Evolutionary conservation across 2,888 invertebrate genomes (phyloP), one percentile per base, ranked within the genome.

Genomic region (Drosophila diplacantha): DNA sequence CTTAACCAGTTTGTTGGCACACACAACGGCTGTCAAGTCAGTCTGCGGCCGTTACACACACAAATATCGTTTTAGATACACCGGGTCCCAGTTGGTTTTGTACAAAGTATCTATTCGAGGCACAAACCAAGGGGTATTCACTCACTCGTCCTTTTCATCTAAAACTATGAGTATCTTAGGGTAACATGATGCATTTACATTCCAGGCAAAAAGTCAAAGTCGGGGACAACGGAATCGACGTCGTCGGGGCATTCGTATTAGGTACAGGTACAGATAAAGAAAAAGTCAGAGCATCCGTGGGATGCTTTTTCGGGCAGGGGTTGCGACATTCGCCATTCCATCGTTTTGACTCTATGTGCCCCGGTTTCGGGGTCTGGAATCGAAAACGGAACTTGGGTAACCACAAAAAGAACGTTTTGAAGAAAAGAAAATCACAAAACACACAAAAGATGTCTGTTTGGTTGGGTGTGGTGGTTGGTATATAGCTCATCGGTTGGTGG

Each of bases 141-240:
- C 65, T 55, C 41, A 44, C 43, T 22, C 31, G 44, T 46, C 35
- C 18, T 39, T 20, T 34, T 18, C 24, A 39, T 58, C 50, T 56
- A 67, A 47, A 57, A 14, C 35, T 58, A 47, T 32, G 31, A 24
- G 34, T 54, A 35, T 61, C 61, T 61, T 61, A 61, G 63, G 51
- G 43, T 61, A 61, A 62, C 61, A 61, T 61, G 64, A 60, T 52
- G 81, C 83, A 79, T 70, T 71, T 78, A 78, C 83, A 79, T 79
- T 79, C 83, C 78, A 81, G 58, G 67, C 58, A 46, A 51, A 41
- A 62, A 62, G 16, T 52, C 44, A 51, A 44, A 43, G 59, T 59
- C 58, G 37, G 50, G 47, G 58, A 49, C 50, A 47, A 50, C 24
- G 14, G 26, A 34, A 8, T 66, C 53, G 50, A 47, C 35, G 52